Percentiles rank a stretch among this genome's conserved stretches.
Conservation (phyloP, 2,888 invertebrate genomes). For the Leptopterna dolabrata region DNA sequence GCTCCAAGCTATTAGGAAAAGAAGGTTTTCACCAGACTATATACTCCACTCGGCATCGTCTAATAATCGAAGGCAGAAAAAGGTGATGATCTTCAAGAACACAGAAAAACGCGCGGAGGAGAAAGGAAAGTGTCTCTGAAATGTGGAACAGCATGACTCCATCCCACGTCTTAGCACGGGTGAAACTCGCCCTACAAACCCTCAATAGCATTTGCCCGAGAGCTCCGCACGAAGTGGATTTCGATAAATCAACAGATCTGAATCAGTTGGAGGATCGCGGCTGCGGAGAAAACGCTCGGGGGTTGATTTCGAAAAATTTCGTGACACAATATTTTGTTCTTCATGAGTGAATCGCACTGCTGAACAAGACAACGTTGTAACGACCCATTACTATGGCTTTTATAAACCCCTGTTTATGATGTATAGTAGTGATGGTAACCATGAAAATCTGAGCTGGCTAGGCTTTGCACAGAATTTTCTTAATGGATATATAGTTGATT, state of each 20-base stretch:
- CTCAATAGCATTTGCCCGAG: background rate
- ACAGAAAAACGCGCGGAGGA: slow-evolving; percentile 25
- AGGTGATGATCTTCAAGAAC: background rate
- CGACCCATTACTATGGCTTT: no score
- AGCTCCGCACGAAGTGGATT: slow-evolving; percentile 10
- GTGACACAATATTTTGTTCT: background rate
- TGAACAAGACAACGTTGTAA: no score
- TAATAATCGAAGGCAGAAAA: background rate
- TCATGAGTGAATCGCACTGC: background rate
- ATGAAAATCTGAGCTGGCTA: no score
- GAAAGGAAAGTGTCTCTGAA: slow-evolving; percentile 34
- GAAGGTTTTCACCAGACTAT: background rate
- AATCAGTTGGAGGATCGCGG: background rate
- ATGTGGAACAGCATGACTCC: slow-evolving; percentile 36
- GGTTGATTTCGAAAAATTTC: background rate
- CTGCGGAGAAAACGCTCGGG: background rate
- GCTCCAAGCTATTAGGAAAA: no score
- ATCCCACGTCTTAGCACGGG: slow-evolving; percentile 33
- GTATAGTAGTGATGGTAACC: no score
- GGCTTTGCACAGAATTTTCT: no score
- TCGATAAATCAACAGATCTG: background rate
- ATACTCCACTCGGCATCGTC: background rate
- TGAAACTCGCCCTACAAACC: slow-evolving; percentile 39
- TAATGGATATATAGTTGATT: no score
- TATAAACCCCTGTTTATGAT: no score